phyloP scores from a whole-genome alignment of 1,140 invertebrate species.

The Lineus longissimus region DNA sequence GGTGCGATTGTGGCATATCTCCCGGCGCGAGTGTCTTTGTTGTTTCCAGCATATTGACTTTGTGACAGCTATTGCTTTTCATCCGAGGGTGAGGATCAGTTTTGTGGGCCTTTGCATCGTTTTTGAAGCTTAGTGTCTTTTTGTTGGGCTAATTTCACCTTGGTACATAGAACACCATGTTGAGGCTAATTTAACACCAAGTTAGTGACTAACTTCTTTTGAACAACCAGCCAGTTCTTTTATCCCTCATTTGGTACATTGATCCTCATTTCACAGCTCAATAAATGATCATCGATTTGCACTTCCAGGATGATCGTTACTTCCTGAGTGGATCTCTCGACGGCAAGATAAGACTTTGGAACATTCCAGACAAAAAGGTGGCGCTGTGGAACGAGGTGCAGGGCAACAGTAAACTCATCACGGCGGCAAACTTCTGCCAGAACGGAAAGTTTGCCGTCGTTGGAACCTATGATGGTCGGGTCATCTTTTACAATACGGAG shows the following conservation, averaged over 20 bases:
- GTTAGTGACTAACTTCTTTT: no score
- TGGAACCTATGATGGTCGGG: conserved; percentile 91
- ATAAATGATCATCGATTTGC: conserved; percentile 4
- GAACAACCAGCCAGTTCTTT: no score
- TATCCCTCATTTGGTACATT: no score
- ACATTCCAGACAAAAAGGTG: conserved; percentile 96
- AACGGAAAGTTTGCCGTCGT: conserved; percentile 98
- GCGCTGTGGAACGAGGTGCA: conserved; percentile 93
- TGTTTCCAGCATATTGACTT: conserved; percentile 99
- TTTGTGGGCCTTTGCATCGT: conserved; percentile 1
- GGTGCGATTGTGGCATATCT: conserved; percentile 95
- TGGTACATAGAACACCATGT: no score
- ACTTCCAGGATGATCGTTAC: conserved; percentile 76
- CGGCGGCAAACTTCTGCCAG: conserved; percentile 94
- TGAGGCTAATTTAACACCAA: no score
- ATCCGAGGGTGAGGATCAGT: conserved; percentile 74
- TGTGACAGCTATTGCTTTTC: conserved; percentile 97
- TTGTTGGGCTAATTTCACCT: no score
- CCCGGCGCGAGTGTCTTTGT: conserved; percentile 91
- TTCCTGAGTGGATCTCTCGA: conserved; percentile 93
- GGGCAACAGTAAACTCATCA: conserved; percentile 75
- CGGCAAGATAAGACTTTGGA: conserved; percentile 95
- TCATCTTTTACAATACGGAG: conserved; percentile 97
- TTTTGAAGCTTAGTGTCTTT: background rate
- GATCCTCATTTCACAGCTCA: no score